These are phyloP conservation scores for Sinocyclocheilus grahami DNA, from an alignment of 2,113 vertebrate genomes.

Conservation along the genomic window DNA sequence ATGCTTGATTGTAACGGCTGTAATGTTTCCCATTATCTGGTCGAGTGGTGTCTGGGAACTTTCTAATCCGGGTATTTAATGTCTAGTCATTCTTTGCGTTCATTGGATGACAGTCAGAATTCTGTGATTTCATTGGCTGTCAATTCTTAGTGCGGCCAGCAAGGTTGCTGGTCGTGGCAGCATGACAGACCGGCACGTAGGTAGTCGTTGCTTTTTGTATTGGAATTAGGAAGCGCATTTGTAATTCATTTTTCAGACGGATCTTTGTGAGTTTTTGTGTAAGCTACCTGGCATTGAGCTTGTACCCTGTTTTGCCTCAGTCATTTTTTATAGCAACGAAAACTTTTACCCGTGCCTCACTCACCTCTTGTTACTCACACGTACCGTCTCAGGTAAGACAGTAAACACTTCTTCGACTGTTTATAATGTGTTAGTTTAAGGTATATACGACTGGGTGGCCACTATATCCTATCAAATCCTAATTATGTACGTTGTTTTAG, in stretches of 20 bases:
- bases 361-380: slow-evolving; percentile 30
- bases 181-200: slow-evolving; percentile 62
- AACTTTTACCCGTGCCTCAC: slow-evolving; percentile 25
- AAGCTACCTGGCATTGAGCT: background rate
- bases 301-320: background rate
- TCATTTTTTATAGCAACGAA: background rate
- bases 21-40: background rate
- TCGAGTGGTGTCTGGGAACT: background rate
- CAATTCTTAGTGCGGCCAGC: slow-evolving; percentile 26
- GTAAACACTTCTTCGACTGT: background rate
- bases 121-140: slow-evolving; percentile 61
- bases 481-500: background rate
- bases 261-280: background rate
- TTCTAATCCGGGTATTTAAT: slow-evolving; percentile 52
- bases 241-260: background rate
- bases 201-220: background rate
- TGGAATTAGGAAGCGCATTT: background rate
- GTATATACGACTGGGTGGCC: background rate
- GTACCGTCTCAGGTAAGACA: slow-evolving; percentile 43
- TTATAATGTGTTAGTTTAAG: background rate
- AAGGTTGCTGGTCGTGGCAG: slow-evolving; percentile 66
- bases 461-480: background rate
- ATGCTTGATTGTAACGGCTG: background rate
- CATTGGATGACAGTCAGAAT: slow-evolving; percentile 45
- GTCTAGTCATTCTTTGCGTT: slow-evolving; percentile 5